Conservation (phyloP, 2,888 invertebrate genomes). For the Drosophila antonietae region DNA sequence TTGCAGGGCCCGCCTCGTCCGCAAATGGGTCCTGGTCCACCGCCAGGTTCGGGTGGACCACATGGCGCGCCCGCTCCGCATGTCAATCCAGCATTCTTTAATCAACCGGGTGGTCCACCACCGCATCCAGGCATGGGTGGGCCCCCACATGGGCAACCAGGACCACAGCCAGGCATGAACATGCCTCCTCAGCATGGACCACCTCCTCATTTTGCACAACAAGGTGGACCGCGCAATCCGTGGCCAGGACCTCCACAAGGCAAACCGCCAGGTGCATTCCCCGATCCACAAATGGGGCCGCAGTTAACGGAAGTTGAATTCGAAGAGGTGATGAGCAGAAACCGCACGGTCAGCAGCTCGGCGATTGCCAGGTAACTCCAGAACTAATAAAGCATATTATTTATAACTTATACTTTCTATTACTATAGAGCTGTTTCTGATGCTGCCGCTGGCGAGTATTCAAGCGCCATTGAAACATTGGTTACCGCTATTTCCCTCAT, state of each 20-base stretch:
- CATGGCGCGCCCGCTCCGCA: constrained; percentile 94
- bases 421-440: constrained; percentile 94
- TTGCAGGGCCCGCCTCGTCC: constrained; percentile 88
- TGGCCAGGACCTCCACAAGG: constrained; percentile 86
- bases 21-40: constrained; percentile 85
- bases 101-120: constrained; percentile 86
- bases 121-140: constrained; percentile 86
- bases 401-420: neutral
- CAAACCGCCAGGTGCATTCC: constrained; percentile 83
- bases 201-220: constrained; percentile 89
- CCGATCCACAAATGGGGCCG: constrained; percentile 85
- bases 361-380: constrained; percentile 91
- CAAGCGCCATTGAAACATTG: constrained; percentile 98
- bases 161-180: constrained; percentile 84
- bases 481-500: constrained; percentile 99
- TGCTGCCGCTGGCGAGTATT: constrained; percentile 98
- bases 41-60: constrained; percentile 82
- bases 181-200: constrained; percentile 87
- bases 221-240: constrained; percentile 89
- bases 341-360: constrained; percentile 98
- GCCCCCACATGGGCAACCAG: constrained; percentile 86
- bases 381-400: neutral
- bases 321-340: constrained; percentile 98
- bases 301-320: constrained; percentile 96
- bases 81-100: constrained; percentile 98